A percentile compares a stretch with the other conserved stretches of the same genome.
Conservation (phyloP, 2,797 vertebrate species). For the Sarcoramphus papa region DNA sequence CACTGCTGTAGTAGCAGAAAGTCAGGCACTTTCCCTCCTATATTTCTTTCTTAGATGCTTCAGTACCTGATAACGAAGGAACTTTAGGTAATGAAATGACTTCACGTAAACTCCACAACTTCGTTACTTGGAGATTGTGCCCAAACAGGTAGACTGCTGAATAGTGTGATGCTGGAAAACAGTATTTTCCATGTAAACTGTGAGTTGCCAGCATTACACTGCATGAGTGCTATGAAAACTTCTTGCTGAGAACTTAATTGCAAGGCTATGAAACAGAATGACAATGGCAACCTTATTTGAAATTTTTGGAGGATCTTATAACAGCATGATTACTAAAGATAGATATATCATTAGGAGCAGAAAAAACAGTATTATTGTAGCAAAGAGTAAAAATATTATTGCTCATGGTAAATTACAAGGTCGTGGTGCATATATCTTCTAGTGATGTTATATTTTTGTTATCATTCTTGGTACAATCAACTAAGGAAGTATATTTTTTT, state of each 20-base stretch:
- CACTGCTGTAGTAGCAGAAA: background rate
- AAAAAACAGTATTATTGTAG: background rate
- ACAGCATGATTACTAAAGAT: background rate
- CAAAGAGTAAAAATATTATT: background rate
- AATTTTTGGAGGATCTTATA: background rate
- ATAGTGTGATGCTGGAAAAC: background rate
- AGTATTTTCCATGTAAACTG: background rate
- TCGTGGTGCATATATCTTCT: accelerated
- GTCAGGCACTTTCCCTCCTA: background rate
- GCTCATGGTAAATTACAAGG: background rate
- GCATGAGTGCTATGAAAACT: background rate
- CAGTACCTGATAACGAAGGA: background rate
- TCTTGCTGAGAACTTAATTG: background rate
- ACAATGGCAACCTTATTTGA: background rate
- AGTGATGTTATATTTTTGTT: background rate
- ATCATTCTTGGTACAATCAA: background rate
- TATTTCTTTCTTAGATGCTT: background rate
- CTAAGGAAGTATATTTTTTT: background rate
- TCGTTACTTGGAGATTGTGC: background rate
- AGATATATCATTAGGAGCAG: background rate
- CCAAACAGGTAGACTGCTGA: background rate
- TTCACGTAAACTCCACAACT: background rate
- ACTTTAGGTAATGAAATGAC: background rate
- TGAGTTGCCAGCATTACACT: background rate
- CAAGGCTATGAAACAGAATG: background rate